Evolutionary conservation across 2,797 vertebrate species (phyloP), one percentile per base, ranked within the genome.

Genomic region (Pampus argenteus): DNA sequence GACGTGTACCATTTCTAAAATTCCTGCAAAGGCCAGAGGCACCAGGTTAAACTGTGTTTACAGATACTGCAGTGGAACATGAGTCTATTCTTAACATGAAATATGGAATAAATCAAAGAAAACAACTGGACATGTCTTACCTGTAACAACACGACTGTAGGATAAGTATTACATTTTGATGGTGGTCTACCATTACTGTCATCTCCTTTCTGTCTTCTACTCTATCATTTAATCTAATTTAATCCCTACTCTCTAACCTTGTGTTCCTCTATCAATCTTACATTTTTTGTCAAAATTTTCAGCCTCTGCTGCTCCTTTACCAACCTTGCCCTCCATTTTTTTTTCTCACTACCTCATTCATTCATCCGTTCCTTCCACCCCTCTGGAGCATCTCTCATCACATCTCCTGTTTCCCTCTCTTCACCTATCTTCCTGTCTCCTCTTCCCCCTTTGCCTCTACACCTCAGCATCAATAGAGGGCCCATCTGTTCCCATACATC

Each of bases 401-500:
- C 80, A 81, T 89, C 88, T 82, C 59, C 78, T 48, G 74, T 66
- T 84, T 78, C 83, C 73, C 56, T 66, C 74, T 69, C 79, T 85
- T 74, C 86, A 82, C 82, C 87, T 79, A 81, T 87, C 86, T 85
- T 81, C 62, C 81, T 48, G 75, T 80, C 85, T 82, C 83, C 61
- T 88, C 73, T 83, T 80, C 76, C 83, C 84, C 71, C 74, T 76
- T 87, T 84, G 78, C 84, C 79, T 84, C 82, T 79, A 64, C 38
- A 85, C 83, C 85, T 85, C 85, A 18, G 93, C 93, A 89, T 95
- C 92, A 94, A 94, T 90, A 94, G 93, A 92, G 95, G 92, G 91
- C 95, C 95, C 94, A 96, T 96, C 96, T 97, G 96, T 94, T 96
- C 93, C 71, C 95, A 95, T 95, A 93, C 93, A 95, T 96, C 95